Conservation (phyloP, 2,113 vertebrate species). For the Osmerus mordax region DNA sequence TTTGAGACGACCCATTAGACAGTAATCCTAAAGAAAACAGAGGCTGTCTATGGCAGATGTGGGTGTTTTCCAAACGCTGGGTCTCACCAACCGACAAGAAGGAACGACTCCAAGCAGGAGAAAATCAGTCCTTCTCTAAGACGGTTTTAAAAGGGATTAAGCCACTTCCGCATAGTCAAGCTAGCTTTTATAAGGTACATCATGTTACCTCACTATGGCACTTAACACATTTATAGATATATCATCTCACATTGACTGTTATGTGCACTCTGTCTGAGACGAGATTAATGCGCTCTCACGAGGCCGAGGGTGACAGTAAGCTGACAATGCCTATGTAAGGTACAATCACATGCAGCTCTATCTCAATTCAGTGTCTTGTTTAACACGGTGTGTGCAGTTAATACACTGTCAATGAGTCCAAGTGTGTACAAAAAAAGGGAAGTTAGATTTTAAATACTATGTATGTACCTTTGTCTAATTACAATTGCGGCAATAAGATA, state of each 20-base stretch:
- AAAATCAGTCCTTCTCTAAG: slow-evolving; percentile 61
- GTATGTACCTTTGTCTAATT: too few relatives aligned
- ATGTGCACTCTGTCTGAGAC: slow-evolving; percentile 63
- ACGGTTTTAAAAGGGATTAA: slow-evolving; percentile 67
- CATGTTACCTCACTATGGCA: slow-evolving; percentile 55
- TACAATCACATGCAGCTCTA: slow-evolving; percentile 27
- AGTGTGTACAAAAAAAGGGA: too few relatives aligned
- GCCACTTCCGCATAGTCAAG: slow-evolving; percentile 60
- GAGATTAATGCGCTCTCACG: slow-evolving; percentile 61
- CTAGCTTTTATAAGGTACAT: slow-evolving; percentile 66
- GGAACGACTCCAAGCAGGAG: slow-evolving; percentile 55
- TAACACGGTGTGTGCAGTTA: slow-evolving; percentile 32
- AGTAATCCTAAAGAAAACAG: slow-evolving; percentile 71
- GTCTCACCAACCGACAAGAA: slow-evolving; percentile 55
- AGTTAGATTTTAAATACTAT: too few relatives aligned
- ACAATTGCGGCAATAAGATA: too few relatives aligned
- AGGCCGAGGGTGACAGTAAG: slow-evolving; percentile 60
- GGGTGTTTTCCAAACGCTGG: slow-evolving; percentile 35
- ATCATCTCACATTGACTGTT: slow-evolving; percentile 62
- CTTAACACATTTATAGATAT: slow-evolving; percentile 67
- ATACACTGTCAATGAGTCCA: neutral
- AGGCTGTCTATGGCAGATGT: neutral
- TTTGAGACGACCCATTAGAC: slow-evolving; percentile 64
- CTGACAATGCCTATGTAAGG: slow-evolving; percentile 61
- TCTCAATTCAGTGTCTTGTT: slow-evolving; percentile 49